Base-by-base conservation (phyloP, 1,140 invertebrate species). In the Laupala kohalensis region DNA sequence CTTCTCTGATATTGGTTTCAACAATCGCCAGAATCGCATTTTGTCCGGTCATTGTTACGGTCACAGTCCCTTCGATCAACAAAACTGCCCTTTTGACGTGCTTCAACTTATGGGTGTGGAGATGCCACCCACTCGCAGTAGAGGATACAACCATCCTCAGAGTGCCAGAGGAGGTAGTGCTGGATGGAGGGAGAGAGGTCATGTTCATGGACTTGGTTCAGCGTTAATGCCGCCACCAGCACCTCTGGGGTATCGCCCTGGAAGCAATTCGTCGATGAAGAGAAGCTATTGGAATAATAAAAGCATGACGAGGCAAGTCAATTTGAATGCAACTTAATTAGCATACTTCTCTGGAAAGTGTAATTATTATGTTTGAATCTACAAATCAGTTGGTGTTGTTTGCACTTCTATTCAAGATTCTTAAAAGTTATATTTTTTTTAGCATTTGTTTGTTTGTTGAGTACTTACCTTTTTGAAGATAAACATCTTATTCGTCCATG, bases 271-370 rank as follows among this genome's bases (percentile, higher is more conserved):
- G 24, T 29, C 67, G 12, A 30, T 68, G 15, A 68, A 70, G 25
- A 70, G 63, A 64, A 70, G 37, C 26, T 70, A 26, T 26, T 70
- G 63, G 63, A 70, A 70, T 37, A 70, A 70, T n/a, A 70, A 64
- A 12, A 53, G 37, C 37, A 53, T 53, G 37, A 19, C 37, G 9
- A 53, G 37, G 37, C 37, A 53, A 53, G 37, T 53, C 9, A 53
- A 53, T 4, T 19, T 53, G 9, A 13, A 53, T 53, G 37, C 9
- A 19, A 9, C 37, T 53, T n/a, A n/a, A n/a, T n/a, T n/a, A n/a
- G n/a, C n/a, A n/a, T n/a, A n/a, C n/a, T n/a, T n/a, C n/a, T n/a
- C n/a, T n/a, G n/a, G n/a, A n/a, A n/a, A n/a, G n/a, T n/a, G n/a
- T n/a, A n/a, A n/a, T n/a, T n/a, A n/a, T n/a, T n/a, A n/a, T n/a